phyloP scores from a whole-genome alignment of 2,113 vertebrate species.

The Tricholaema leucomelas region DNA sequence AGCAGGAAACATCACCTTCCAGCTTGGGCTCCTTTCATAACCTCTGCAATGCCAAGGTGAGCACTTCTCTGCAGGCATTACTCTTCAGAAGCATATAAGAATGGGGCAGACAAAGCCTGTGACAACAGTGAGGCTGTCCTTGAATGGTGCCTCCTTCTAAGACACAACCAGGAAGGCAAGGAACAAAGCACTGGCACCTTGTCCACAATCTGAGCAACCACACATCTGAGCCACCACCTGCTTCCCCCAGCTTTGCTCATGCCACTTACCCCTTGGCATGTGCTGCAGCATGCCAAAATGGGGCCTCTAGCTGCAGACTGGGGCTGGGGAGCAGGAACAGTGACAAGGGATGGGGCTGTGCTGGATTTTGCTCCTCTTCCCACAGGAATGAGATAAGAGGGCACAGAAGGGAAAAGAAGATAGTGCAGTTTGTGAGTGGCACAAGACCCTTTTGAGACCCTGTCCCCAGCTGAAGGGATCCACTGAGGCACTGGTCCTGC shows the following conservation, averaged over 20 bases:
- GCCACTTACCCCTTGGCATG: neutral
- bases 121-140: neutral
- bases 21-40: neutral
- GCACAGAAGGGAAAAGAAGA: neutral
- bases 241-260: neutral
- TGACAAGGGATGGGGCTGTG: fast-evolving
- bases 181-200: neutral
- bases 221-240: neutral
- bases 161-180: neutral
- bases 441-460: neutral
- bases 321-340: neutral
- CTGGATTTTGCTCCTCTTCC: neutral
- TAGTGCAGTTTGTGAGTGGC: neutral
- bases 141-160: neutral
- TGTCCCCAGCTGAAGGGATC: neutral
- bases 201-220: neutral
- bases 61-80: neutral
- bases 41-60: neutral
- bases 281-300: neutral
- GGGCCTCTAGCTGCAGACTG: neutral
- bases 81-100: neutral
- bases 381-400: neutral
- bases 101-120: neutral
- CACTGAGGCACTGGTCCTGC: neutral
- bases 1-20: neutral